A percentile compares a stretch with the other conserved stretches of the same genome.
These are phyloP conservation scores for Peucedramus taeniatus DNA, from an alignment of 2,113 vertebrate species.

Conservation along the genomic window DNA sequence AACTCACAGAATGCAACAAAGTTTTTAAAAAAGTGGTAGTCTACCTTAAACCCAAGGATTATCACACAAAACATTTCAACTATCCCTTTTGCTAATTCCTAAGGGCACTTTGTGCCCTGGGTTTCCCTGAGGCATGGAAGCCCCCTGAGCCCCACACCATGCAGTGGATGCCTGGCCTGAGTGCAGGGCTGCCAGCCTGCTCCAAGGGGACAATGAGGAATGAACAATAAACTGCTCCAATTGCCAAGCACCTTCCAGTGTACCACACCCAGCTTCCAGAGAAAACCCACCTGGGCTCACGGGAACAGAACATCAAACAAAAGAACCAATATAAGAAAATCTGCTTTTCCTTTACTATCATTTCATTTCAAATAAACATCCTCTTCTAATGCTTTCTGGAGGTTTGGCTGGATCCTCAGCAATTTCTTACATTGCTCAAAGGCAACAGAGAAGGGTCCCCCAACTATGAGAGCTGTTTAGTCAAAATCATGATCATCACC, in stretches of 20 bases:
- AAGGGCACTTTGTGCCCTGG: neutral
- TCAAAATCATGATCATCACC: neutral
- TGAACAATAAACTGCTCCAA: neutral
- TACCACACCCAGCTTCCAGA: neutral
- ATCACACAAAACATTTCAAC: neutral
- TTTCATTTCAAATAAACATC: neutral
- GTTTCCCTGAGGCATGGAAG: neutral
- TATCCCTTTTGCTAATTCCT: neutral
- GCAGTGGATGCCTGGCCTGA: neutral
- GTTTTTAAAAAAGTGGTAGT: neutral
- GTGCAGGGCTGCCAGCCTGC: neutral
- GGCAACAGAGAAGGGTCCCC: neutral
- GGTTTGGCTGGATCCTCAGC: neutral
- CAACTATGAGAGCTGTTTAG: neutral
- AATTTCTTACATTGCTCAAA: neutral
- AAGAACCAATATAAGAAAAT: neutral
- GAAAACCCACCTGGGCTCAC: neutral
- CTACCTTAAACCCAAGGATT: neutral
- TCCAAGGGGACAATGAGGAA: neutral
- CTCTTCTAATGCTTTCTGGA: neutral
- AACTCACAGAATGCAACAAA: neutral
- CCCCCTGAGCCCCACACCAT: fast-evolving
- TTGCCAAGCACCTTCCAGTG: neutral
- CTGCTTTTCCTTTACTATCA: neutral
- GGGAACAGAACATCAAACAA: neutral